These are phyloP conservation scores for Platichthys flesus DNA, from an alignment of 2,113 vertebrate genomes.

Conservation along the genomic window DNA sequence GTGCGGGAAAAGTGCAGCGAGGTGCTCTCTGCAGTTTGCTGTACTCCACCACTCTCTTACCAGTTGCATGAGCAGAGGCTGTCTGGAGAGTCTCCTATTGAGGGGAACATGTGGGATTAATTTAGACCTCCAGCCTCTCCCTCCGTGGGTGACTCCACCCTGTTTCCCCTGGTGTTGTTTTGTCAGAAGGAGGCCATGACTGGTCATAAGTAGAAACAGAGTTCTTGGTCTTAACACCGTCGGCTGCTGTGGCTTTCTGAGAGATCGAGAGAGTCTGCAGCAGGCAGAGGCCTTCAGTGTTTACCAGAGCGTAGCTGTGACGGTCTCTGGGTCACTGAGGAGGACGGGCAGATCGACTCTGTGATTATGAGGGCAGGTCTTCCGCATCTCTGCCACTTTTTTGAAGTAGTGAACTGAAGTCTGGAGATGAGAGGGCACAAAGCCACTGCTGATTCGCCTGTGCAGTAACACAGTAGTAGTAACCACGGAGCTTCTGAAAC, in stretches of 20 bases:
- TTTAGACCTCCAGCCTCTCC: slow-evolving; percentile 79
- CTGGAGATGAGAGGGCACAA: slow-evolving; percentile 13
- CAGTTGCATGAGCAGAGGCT: slow-evolving; percentile 20
- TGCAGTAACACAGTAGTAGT: neutral
- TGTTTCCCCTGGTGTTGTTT: slow-evolving; percentile 66
- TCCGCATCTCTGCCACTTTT: slow-evolving; percentile 29
- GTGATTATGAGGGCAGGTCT: slow-evolving; percentile 30
- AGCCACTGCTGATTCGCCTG: neutral
- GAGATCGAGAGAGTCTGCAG: slow-evolving; percentile 20
- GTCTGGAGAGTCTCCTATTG: slow-evolving; percentile 62
- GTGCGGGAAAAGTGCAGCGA: slow-evolving; percentile 71
- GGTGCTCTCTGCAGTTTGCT: slow-evolving; percentile 51
- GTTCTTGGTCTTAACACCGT: slow-evolving; percentile 42
- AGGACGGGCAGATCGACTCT: slow-evolving; percentile 14
- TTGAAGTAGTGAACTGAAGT: slow-evolving; percentile 32
- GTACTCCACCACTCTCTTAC: slow-evolving; percentile 35
- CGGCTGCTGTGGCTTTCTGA: slow-evolving; percentile 29
- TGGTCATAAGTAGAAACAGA: slow-evolving; percentile 72
- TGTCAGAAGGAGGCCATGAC: slow-evolving; percentile 64
- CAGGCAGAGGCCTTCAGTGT: slow-evolving; percentile 9
- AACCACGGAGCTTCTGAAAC: neutral
- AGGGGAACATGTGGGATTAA: slow-evolving; percentile 82
- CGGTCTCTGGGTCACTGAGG: slow-evolving; percentile 12
- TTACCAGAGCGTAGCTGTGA: slow-evolving; percentile 24
- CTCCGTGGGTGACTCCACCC: slow-evolving; percentile 76